Evolutionary conservation across 2,888 invertebrate species (phyloP).

Genomic region (Drosophila flavopinicola): DNA sequence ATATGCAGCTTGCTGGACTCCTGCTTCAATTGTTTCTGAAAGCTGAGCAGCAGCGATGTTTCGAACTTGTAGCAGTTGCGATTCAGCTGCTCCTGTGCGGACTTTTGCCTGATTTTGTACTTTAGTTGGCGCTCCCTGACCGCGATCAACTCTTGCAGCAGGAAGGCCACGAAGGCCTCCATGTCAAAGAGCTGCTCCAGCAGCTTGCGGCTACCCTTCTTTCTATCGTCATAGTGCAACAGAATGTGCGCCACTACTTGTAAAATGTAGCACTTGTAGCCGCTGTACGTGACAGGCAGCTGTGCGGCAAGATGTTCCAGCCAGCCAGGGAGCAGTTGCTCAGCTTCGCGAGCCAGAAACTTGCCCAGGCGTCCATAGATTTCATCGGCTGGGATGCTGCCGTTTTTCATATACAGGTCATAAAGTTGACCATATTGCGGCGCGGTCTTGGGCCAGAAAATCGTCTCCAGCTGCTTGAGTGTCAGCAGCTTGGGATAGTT

Average conservation of each 20-base stretch:
- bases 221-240: conserved; percentile 8
- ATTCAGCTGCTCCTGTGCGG: conserved; percentile 22
- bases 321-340: conserved; percentile 33
- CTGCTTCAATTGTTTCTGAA: conserved; percentile 16
- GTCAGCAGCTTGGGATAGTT: conserved; percentile 33
- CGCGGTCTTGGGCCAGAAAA: conserved; percentile 43
- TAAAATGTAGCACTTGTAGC: conserved; percentile 32
- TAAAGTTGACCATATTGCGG: conserved; percentile 44
- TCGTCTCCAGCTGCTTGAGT: conserved; percentile 21
- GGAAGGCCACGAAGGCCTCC: conserved; percentile 7
- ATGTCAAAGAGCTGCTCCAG: conserved; percentile 32
- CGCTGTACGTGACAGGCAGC: conserved; percentile 31
- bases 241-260: conserved; percentile 29
- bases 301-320: conserved; percentile 12
- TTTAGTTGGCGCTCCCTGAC: conserved; percentile 6
- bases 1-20: conserved; percentile 34
- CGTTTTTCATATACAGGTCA: conserved; percentile 39
- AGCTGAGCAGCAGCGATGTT: conserved; percentile 28
- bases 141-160: conserved; percentile 37
- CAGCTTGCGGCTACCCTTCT: background rate
- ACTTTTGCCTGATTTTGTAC: conserved; percentile 1
- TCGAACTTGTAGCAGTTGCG: conserved; percentile 40
- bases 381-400: conserved; percentile 10
- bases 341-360: conserved; percentile 28
- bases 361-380: conserved; percentile 34